A percentile compares a stretch with the other conserved stretches of the same genome.
Evolutionary conservation across 2,888 invertebrate genomes (phyloP).

Genomic region (Laothoe populi): DNA sequence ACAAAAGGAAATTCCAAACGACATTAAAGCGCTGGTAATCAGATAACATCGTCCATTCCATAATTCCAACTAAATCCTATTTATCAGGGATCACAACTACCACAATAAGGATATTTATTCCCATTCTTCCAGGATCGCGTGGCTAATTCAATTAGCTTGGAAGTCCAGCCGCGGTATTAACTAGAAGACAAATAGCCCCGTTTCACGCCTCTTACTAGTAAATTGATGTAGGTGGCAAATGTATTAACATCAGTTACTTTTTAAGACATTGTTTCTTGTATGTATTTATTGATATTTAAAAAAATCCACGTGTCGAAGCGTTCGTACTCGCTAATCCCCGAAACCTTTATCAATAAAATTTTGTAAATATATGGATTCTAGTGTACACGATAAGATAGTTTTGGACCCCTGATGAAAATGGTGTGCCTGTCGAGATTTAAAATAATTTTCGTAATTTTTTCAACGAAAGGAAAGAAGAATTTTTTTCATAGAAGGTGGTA

Average conservation of each 20-base stretch:
- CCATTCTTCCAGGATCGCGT: slow-evolving; percentile 44
- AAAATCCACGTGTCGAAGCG: no score
- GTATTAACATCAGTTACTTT: slow-evolving; percentile 25
- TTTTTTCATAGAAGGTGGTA: no score
- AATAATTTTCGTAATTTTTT: no score
- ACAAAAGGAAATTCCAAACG: slow-evolving; percentile 12
- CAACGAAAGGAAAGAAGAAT: no score
- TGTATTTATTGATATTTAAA: no score
- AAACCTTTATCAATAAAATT: no score
- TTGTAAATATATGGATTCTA: no score
- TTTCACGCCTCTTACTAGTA: slow-evolving; percentile 62
- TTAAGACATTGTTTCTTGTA: not conserved
- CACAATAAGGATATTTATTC: slow-evolving; percentile 41
- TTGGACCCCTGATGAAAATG: no score
- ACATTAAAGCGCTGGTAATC: slow-evolving; percentile 17
- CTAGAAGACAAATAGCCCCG: slow-evolving; percentile 70
- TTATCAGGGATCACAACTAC: slow-evolving; percentile 20
- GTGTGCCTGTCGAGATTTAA: no score
- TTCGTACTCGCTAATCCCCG: no score
- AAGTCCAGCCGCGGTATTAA: slow-evolving; percentile 64
- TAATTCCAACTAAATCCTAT: slow-evolving; percentile 25
- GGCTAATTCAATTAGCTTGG: slow-evolving; percentile 72
- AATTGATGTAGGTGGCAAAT: slow-evolving; percentile 25
- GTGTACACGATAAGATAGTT: no score
- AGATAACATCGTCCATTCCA: slow-evolving; percentile 12